Evolutionary conservation across 2,797 vertebrate species (phyloP).

Genomic region (Sorex maritimensis): DNA sequence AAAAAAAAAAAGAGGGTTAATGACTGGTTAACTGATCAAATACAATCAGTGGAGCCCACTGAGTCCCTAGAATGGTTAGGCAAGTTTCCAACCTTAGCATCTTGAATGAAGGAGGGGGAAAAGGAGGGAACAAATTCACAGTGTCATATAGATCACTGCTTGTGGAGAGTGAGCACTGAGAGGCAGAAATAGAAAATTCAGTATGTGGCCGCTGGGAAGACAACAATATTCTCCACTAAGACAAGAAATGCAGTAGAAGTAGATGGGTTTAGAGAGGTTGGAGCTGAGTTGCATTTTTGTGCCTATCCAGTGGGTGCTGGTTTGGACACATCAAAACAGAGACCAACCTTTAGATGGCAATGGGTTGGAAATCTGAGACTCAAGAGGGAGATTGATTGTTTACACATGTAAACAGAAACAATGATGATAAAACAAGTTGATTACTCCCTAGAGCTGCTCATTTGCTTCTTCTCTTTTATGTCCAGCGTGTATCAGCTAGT

Average conservation of each 20-base stretch:
- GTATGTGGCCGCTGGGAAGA: background rate
- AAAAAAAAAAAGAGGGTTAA: background rate
- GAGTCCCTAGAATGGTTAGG: background rate
- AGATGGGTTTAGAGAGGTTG: background rate
- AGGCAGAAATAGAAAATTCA: background rate
- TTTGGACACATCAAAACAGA: background rate
- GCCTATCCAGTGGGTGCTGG: background rate
- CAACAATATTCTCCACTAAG: background rate
- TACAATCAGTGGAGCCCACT: background rate
- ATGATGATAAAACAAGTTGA: background rate
- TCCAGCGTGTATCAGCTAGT: conserved; percentile 97
- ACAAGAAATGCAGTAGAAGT: background rate
- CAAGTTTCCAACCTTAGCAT: background rate
- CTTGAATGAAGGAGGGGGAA: background rate
- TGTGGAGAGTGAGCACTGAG: background rate
- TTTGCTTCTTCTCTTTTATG: conserved; percentile 61
- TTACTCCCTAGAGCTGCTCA: conserved; percentile 5
- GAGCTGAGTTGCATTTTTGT: background rate
- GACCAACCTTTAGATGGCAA: background rate
- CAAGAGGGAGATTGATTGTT: background rate
- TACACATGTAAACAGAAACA: background rate
- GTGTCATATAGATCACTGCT: background rate
- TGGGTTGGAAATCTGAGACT: background rate
- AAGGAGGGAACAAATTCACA: background rate
- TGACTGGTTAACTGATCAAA: background rate